Conservation (phyloP, 2,113 vertebrate genomes). For the Tautogolabrus adspersus region DNA sequence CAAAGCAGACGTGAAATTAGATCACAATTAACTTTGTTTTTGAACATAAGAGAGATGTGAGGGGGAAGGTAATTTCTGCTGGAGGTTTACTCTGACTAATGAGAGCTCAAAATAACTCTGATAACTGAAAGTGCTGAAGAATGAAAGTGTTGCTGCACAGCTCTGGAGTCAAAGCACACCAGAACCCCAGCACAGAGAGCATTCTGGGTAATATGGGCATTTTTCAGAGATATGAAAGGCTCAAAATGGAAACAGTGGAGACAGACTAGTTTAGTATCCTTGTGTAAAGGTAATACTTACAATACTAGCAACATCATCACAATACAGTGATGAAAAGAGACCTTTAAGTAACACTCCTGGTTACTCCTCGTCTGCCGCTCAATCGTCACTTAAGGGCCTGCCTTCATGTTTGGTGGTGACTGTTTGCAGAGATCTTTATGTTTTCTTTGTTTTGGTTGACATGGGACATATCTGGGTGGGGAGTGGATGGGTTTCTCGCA, state of each 20-base stretch:
- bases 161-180: slow-evolving; percentile 20
- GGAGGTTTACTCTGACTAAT: slow-evolving; percentile 39
- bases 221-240: neutral
- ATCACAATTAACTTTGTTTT: slow-evolving; percentile 45
- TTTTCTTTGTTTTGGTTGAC: no score
- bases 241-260: neutral
- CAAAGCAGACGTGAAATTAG: slow-evolving; percentile 33
- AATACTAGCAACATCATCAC: no score
- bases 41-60: slow-evolving; percentile 21
- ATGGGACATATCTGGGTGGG: no score
- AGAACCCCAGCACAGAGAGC: slow-evolving; percentile 7
- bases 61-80: slow-evolving; percentile 14
- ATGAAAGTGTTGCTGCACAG: slow-evolving; percentile 5
- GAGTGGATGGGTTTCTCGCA: no score
- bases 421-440: no score
- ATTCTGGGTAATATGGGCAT: neutral
- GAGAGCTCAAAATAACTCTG: slow-evolving; percentile 19
- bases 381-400: no score
- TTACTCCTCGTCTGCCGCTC: no score
- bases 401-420: no score
- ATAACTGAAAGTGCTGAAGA: neutral
- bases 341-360: no score
- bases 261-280: no score
- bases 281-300: no score
- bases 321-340: no score